phyloP scores from a whole-genome alignment of 2,113 vertebrate genomes.

The Balaeniceps rex region DNA sequence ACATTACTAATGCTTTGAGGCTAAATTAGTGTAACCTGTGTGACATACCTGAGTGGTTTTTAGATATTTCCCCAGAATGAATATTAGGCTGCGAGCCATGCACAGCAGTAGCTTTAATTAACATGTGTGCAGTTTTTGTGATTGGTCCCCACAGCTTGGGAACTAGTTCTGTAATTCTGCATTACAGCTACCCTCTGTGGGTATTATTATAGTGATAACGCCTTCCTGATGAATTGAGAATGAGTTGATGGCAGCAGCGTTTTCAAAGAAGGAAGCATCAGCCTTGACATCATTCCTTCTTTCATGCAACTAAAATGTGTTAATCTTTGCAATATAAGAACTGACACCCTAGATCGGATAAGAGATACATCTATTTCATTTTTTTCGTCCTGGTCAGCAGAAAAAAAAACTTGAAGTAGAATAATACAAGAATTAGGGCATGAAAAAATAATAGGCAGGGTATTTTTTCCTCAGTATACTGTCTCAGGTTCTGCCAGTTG shows the following conservation, averaged over 20 bases:
- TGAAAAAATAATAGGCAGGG: not conserved
- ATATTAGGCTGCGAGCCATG: not conserved
- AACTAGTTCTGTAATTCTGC: not conserved
- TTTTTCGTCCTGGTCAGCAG: not conserved
- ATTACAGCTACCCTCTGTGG: not conserved
- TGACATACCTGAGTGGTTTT: not conserved
- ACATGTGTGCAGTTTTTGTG: not conserved
- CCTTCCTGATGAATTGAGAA: not conserved
- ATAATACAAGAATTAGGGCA: not conserved
- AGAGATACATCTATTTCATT: not conserved
- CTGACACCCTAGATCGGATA: not conserved
- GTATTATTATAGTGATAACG: not conserved
- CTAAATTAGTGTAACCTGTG: not conserved
- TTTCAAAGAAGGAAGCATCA: not conserved
- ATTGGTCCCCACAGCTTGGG: not conserved
- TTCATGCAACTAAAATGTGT: not conserved
- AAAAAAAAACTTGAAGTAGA: not conserved
- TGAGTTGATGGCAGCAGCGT: not conserved
- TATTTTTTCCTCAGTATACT: not conserved
- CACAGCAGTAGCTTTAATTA: not conserved
- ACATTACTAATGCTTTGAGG: not conserved
- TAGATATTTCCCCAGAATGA: not conserved
- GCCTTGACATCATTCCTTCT: not conserved
- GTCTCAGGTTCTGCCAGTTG: not conserved
- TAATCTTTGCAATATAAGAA: not conserved